Base-by-base conservation (phyloP, 2,113 vertebrate genomes). In the Chinchilla lanigera region DNA sequence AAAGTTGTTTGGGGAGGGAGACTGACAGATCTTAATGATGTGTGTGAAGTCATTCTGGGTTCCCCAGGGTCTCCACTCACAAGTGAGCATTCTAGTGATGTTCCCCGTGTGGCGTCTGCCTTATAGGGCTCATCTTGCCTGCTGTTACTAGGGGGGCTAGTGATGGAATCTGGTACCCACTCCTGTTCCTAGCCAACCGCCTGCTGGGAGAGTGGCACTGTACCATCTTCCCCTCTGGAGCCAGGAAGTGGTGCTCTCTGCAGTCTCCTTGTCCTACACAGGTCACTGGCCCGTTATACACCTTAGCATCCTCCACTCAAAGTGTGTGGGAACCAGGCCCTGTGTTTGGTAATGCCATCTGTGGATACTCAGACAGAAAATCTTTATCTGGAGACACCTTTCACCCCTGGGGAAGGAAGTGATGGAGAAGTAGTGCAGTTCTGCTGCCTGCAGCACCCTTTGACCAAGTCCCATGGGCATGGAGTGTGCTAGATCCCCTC, bases 101-200 rank as follows among this genome's bases (percentile, higher is more conserved):
- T 20, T 54, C 47, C 13, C 28, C n/a, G 38, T 4, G 13, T 0
- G 12, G 20, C 3, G 7, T 38, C 9, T 71, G 82, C 58, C 69
- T 81, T 16, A 1, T 4, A 12, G 11, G 4, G 2, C 28, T 92
- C 50, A 33, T 44, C 35, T 30, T 24, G 56, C 38, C 52, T 58
- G 19, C 44, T n/a, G 0, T 6, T 30, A 7, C 33, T 0, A 7
- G 58, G 3, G 16, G 19, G 5, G 24, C 13, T 24, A 0, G 17
- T 24, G 28, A 52, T 41, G 44, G 14, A 5, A 5, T 24, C 35
- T 47, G 54, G 54, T 13, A 5, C 54, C 38, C 41, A 61, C 58
- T 0, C 4, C 65, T 35, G 1, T 13, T 82, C 58, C 22, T 17
- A 65, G 58, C 10, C n/a, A n/a, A n/a, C n/a, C n/a, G n/a, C n/a